A percentile compares a stretch with the other conserved stretches of the same genome.
Conservation (phyloP, 2,797 vertebrate genomes). For the Scleropages formosus region DNA sequence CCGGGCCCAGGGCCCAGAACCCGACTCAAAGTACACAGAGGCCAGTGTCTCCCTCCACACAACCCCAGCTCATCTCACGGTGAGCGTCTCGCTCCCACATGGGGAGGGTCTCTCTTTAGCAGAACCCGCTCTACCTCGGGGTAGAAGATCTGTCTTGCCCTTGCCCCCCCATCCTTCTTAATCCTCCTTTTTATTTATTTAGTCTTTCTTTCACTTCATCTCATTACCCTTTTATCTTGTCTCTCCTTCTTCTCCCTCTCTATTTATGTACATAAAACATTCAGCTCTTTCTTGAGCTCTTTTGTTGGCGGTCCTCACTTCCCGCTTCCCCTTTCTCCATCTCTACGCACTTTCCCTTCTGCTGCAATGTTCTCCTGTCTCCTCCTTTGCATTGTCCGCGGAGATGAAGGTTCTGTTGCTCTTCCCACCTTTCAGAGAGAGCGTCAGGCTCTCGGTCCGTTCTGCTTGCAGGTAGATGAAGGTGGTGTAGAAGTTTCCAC, state of each 20-base stretch:
- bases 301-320: not conserved
- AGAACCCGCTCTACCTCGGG: not conserved
- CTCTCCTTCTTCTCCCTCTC: constrained; percentile 25
- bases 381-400: constrained; percentile 28
- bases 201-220: not conserved
- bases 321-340: not conserved
- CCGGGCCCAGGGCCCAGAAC: too few species aligned
- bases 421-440: not conserved
- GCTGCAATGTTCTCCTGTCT: not conserved
- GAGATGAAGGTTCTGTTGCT: constrained; percentile 28
- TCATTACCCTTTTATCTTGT: not conserved
- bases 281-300: not conserved
- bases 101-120: too few species aligned
- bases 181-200: not conserved
- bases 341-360: not conserved
- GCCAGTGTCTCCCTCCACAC: too few species aligned
- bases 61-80: too few species aligned
- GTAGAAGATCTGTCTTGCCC: not conserved
- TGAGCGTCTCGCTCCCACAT: too few species aligned
- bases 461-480: too few species aligned
- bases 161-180: not conserved
- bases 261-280: constrained; percentile 17
- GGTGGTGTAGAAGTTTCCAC: too few species aligned
- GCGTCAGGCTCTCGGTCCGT: not conserved
- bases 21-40: too few species aligned